A percentile compares a stretch with the other conserved stretches of the same genome.
Evolutionary conservation across 2,888 invertebrate genomes (phyloP).

Genomic region (Spisula solida): DNA sequence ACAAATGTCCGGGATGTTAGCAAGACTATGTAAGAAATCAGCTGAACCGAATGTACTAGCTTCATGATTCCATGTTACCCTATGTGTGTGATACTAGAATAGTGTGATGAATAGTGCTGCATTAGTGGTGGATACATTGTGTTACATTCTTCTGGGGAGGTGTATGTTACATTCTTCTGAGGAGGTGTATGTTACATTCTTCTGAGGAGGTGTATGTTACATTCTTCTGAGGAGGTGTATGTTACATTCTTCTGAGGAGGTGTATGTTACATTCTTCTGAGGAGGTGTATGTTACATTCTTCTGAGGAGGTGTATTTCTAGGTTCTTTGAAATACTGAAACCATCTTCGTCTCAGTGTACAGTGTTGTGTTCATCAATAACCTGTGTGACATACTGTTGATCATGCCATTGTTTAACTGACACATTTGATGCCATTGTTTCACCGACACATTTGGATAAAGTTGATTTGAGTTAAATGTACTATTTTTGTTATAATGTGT

Average conservation of each 20-base stretch:
- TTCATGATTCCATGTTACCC: constrained; percentile 41
- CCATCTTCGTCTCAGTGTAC: background rate
- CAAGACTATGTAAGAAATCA: constrained; percentile 91
- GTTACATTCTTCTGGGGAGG: background rate
- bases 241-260: too few species aligned
- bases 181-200: background rate
- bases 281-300: background rate
- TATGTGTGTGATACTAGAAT: background rate
- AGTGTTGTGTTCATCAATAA: too few species aligned
- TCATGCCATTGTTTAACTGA: too few species aligned
- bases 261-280: background rate
- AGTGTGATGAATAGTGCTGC: background rate
- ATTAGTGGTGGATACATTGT: background rate
- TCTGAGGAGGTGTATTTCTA: too few species aligned
- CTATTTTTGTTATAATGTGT: too few species aligned
- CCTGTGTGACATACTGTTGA: too few species aligned
- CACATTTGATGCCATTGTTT: too few species aligned
- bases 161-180: background rate
- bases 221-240: background rate
- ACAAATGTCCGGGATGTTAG: constrained; percentile 96
- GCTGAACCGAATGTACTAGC: constrained; percentile 73
- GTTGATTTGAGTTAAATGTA: too few species aligned
- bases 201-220: background rate
- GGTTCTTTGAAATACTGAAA: too few species aligned
- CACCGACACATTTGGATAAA: too few species aligned